Base-by-base conservation (phyloP, 2,888 invertebrate genomes). In the Mythimna ferrago region DNA sequence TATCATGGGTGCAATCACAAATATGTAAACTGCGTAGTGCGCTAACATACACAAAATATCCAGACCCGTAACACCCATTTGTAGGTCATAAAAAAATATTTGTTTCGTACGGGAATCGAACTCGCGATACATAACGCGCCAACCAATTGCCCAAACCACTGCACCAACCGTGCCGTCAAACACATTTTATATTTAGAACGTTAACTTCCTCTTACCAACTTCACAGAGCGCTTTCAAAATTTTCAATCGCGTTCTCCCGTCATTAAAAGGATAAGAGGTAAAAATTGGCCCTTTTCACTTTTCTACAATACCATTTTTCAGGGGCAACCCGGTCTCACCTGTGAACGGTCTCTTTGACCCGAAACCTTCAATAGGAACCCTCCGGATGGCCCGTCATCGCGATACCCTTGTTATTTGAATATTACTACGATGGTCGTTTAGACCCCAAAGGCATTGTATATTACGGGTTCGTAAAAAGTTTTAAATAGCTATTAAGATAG, bases 331-430 rank as follows among this genome's bases (percentile, higher is more conserved):
- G 68, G 65, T 62, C 54, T 62, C 79, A 81, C 82, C 76, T 83
- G 74, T 72, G 19, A 56, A 60, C 44, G 66, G 78, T 63, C 66
- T 62, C 61, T 78, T 80, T 83, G 80, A 83, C 78, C 82, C 78
- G 75, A 80, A 80, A 69, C 66, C 72, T 78, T 86, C 81, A 86
- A 86, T 84, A 70, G 84, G 66, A 73, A 73, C 86, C 84, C 82
- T 71, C 85, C 86, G 86, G 85, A 86, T 81, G 86, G 71, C 76
- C 61, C 56, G 73, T 78, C 82, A 80, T 84, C 74, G 58, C 74
- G 86, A 86, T 84, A 84, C 78, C 80, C 78, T 83, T 86, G 78
- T 80, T 80, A 84, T 86, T 82, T 73, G 71, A 81, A 76, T 75
- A 73, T 76, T 75, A 73, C 69, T 78, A 73, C 62, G 76, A 73